Evolutionary conservation across 1,140 invertebrate species (phyloP), one percentile per base, ranked within the genome.

Genomic region (Caerostris darwini): DNA sequence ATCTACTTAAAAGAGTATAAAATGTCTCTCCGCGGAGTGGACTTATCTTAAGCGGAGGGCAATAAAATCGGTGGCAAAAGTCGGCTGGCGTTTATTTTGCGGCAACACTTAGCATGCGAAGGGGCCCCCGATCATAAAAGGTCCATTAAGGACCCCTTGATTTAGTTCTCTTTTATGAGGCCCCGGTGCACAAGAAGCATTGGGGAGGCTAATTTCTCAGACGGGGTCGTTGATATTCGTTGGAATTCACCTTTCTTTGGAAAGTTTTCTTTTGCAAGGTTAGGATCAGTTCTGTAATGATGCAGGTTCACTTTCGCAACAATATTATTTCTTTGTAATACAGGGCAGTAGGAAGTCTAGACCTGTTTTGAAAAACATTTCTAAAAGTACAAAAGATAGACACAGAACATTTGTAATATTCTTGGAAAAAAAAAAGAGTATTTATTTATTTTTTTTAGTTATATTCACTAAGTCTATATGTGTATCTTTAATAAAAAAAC

Each of bases 61-160:
- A 83, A 83, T 83, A 83, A 83, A 83, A 83, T 83, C 53, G 5
- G 81, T 83, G 81, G 81, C 81, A 83, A 83, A 57, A 83, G 81
- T 83, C 81, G 56, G 56, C 53, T 56, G 6, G 81, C 81, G 53
- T 83, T 83, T 83, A 83, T 83, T 83, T 56, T 57, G 81, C 50
- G 5, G 7, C 34, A 19, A 71, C 69, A 71, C 69, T 71, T 50
- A 50, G 53, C 81, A 54, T 57, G 54, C 53, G 54, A 83, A 12
- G 54, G 81, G 81, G 71, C 61, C 61, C 69, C 69, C 10, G 69
- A 50, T 83, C 81, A 83, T 83, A 83, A 83, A 83, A 83, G 12
- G 81, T 4, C 53, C 53, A 56, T 56, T 82, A 54, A 5, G 54
- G 53, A n/a, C 17, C 81, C 53, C 56, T 83, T 19, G 81, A 83